Evolutionary conservation across 1,140 invertebrate genomes (phyloP).

Genomic region (Pantala flavescens): DNA sequence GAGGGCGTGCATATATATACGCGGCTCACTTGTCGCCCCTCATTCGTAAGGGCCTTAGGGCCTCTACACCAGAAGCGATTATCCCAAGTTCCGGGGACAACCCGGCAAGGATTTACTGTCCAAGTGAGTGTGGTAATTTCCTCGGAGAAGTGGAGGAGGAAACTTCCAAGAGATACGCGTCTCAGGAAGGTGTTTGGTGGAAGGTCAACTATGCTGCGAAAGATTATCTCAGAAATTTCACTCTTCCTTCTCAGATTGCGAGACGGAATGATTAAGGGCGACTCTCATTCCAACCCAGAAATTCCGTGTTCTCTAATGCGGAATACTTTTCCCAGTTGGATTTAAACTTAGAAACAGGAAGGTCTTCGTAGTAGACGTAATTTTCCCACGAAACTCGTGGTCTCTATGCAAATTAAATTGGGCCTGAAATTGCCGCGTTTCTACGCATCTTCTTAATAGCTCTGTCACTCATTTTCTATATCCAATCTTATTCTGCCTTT

Average conservation of each 20-base stretch:
- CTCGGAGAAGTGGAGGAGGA: not conserved
- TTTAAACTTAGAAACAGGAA: not conserved
- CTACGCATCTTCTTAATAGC: not conserved
- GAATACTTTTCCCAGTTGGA: not conserved
- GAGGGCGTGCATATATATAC: too few species aligned
- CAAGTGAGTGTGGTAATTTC: not conserved
- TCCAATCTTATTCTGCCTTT: too few species aligned
- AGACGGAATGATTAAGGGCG: not conserved
- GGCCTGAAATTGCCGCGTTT: not conserved
- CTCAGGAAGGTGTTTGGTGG: too few species aligned
- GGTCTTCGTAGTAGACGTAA: not conserved
- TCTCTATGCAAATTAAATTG: not conserved
- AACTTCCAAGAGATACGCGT: too few species aligned
- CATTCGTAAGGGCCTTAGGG: not conserved
- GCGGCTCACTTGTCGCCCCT: too few species aligned
- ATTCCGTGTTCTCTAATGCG: not conserved
- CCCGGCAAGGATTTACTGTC: not conserved
- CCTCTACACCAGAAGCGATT: not conserved
- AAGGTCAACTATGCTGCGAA: too few species aligned
- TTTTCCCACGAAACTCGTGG: not conserved
- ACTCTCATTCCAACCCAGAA: not conserved
- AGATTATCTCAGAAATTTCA: conserved; percentile 7
- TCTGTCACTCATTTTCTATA: not conserved
- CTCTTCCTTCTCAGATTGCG: not conserved
- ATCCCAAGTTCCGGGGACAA: not conserved